Conservation (phyloP, 2,797 vertebrate species). For the Sylvia borin region DNA sequence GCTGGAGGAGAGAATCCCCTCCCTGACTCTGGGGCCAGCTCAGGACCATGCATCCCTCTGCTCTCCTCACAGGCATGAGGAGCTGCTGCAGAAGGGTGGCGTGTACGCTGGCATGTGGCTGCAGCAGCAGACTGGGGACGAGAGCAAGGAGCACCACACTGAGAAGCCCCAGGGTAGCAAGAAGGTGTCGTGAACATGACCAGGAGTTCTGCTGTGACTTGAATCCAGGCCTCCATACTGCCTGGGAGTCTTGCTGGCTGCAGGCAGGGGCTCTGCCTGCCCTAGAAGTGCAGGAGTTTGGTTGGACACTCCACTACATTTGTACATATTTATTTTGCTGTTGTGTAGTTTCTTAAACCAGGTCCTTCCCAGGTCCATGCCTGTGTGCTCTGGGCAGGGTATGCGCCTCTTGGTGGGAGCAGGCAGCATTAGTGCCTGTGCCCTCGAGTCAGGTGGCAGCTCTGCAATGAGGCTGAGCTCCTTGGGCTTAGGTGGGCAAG, state of each 20-base stretch:
- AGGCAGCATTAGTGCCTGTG: not conserved
- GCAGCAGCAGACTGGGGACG: conserved; percentile 77
- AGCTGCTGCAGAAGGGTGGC: conserved; percentile 85
- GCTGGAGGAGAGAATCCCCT: fast-evolving
- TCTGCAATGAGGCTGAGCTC: conserved; percentile 74
- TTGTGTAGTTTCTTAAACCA: conserved; percentile 52
- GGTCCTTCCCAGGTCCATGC: not conserved
- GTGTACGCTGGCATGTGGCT: conserved; percentile 92
- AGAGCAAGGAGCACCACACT: conserved; percentile 79
- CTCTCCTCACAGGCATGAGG: conserved; percentile 83
- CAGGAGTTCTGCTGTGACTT: not conserved
- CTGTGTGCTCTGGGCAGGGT: not conserved
- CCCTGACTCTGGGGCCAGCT: too few relatives aligned
- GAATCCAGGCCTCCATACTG: fast-evolving
- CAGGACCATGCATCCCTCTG: fast-evolving
- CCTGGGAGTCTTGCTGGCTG: not conserved
- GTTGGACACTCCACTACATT: conserved; percentile 46
- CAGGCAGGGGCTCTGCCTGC: fast-evolving
- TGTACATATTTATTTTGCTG: conserved; percentile 3
- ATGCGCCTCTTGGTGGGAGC: fast-evolving
- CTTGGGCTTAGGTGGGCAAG: conserved; percentile 63
- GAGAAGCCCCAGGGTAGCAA: conserved; percentile 78
- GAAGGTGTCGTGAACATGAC: not conserved
- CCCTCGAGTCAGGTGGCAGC: conserved; percentile 58
- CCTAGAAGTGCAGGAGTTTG: not conserved